Evolutionary conservation across 2,113 vertebrate genomes (phyloP), one percentile per base, ranked within the genome.

Genomic region (Cynocephalus volans): DNA sequence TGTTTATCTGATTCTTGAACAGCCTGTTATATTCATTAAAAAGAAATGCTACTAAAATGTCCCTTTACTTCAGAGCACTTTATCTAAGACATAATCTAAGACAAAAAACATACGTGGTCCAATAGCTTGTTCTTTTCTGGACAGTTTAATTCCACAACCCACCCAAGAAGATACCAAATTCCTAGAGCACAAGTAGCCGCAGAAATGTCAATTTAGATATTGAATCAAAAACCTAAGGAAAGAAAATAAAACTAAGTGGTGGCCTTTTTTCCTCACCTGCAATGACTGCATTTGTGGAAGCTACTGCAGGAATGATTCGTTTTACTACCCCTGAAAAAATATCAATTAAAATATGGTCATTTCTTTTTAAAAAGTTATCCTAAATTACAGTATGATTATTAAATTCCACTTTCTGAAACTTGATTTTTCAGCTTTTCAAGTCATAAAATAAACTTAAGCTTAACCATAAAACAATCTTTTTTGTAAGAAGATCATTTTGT

Each of bases 281-380:
- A 97, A 99, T 99, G 92, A 99, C 99, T 93, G 99, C 99, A 97
- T 99, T 99, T 70, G 99, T 99, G 90, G 99, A 99, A n/a, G 99
- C 99, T 95, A 99, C 99, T 81, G 99, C 99, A 95, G 99, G 99
- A 98, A 99, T 99, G 97, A 99, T 99, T 97, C 99, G 98, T 98
- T 99, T 99, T 90, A 99, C 99, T 56, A 99, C 99, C 31, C 99
- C 99, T 99, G 96, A 95, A 96, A 97, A 90, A 96, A 70, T 1
- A 72, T 14, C 8, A 60, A 96, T 95, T 95, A 97, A 96, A 95
- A 93, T n/a, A 86, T 4, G 62, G 75, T 88, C 45, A 86, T 88
- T 89, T 90, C 17, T 90, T 91, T 91, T 73, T 48, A 50, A 48
- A 88, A 93, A 58, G 19, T n/a, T 72, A 88, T 41, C 24, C 77